Conservation (phyloP, 2,888 invertebrate genomes). For the Drosophila mercatorum region DNA sequence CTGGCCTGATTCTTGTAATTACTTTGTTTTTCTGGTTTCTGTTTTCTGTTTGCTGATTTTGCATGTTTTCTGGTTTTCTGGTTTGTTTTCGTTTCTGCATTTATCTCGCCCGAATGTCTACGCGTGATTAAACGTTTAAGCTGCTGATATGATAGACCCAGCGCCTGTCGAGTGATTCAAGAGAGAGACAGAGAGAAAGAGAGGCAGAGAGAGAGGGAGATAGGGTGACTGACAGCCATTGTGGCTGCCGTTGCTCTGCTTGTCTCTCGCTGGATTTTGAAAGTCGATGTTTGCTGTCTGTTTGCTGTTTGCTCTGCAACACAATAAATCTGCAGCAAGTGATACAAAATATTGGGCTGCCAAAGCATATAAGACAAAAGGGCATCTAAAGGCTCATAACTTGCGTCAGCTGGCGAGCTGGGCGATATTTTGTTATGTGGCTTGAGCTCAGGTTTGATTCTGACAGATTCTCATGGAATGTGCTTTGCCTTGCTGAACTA, state of each 20-base stretch:
- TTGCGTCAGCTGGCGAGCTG: neutral
- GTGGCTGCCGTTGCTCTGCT: conserved; percentile 33
- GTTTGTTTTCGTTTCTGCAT: conserved; percentile 38
- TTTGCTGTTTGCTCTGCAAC: conserved; percentile 35
- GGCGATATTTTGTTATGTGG: neutral
- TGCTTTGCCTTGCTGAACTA: neutral
- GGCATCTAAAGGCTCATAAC: neutral
- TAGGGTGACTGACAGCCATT: conserved; percentile 49
- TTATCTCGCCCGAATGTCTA: conserved; percentile 74
- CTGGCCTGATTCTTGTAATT: conserved; percentile 73
- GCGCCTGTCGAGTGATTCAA: conserved; percentile 46
- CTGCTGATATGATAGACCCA: conserved; percentile 70
- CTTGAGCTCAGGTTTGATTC: neutral
- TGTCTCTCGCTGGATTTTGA: conserved; percentile 44
- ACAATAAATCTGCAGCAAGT: conserved; percentile 50
- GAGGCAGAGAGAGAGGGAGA: too few species aligned
- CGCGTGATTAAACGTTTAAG: conserved; percentile 77
- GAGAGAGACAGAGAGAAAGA: too few species aligned
- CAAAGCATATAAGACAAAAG: neutral
- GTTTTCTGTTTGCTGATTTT: neutral
- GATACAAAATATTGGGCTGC: conserved; percentile 32
- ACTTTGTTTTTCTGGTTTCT: conserved; percentile 57
- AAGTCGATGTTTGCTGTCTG: conserved; percentile 56
- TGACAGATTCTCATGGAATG: neutral
- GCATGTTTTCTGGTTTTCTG: conserved; percentile 9